Evolutionary conservation across 2,888 invertebrate genomes (phyloP), one percentile per base, ranked within the genome.

Genomic region (Seira ritae): DNA sequence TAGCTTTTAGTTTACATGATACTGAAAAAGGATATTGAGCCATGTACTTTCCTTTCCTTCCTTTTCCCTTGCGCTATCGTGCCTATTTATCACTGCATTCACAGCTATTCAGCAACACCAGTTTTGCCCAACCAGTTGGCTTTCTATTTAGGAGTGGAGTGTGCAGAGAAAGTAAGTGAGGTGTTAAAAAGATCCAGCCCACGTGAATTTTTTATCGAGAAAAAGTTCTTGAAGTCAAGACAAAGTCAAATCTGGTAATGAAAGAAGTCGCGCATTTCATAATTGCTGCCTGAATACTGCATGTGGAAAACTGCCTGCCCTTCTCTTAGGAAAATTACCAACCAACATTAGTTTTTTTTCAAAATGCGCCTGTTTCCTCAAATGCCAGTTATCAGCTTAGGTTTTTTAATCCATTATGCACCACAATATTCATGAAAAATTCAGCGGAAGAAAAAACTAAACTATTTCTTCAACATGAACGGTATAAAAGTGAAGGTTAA

Each of bases 161-260:
- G 55, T 55, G 17, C 55, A 55, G 55, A 15, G 55, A 55, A 55
- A 55, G 55, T 55, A n/a, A 55, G 55, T 55, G 31, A 55, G 55
- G 55, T 55, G 55, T 55, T 55, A 55, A 55, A 55, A 55, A 31
- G 31, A 31, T 31, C 31, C 55, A 12, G 17, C 55, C 55, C 55
- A 55, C 55, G 17, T 55, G 55, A 55, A 55, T 55, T 55, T 55
- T 55, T 55, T 55, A 55, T 55, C 12, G 17, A 12, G 55, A 55
- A 55, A 55, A 55, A n/a, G 55, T 55, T 55, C 55, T 55, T 55
- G 55, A 55, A 55, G 31, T 55, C 55, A 12, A 17, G 55, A 55
- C 55, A 55, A 55, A 55, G 55, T 55, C 55, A 55, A 55, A 55
- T 55, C 55, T 55, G 55, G 12, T 55, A 55, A 55, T 6, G 12